phyloP scores from a whole-genome alignment of 2,888 invertebrate species.

The Nephrotoma appendiculata region DNA sequence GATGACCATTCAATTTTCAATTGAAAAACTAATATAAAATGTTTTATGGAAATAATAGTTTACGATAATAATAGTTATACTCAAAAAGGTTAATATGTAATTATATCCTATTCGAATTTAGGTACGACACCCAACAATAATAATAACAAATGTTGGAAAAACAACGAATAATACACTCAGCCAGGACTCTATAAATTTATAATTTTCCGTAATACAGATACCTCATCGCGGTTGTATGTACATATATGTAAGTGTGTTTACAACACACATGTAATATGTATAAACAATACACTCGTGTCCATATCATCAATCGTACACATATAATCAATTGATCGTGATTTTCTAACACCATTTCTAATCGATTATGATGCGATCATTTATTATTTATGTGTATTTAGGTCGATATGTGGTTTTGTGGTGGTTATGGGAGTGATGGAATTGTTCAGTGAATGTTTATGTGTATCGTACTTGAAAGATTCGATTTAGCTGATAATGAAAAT shows the following conservation, averaged over 20 bases:
- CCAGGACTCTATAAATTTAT: neutral
- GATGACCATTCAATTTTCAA: neutral
- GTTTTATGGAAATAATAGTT: neutral
- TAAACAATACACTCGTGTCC: neutral
- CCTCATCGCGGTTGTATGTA: neutral
- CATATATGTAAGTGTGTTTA: neutral
- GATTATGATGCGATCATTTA: neutral
- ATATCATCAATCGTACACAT: neutral
- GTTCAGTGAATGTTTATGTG: neutral
- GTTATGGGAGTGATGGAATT: too few species aligned
- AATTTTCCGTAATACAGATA: neutral
- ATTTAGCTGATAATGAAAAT: neutral
- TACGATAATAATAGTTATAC: neutral
- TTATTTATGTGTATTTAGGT: neutral
- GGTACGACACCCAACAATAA: neutral
- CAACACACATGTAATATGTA: neutral
- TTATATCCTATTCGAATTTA: neutral
- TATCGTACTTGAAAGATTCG: neutral
- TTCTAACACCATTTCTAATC: neutral
- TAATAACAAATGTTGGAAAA: neutral
- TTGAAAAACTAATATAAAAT: neutral
- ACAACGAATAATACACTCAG: neutral
- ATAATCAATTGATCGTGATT: neutral
- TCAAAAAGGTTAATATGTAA: neutral
- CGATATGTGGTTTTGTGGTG: neutral